Evolutionary conservation across 2,113 vertebrate genomes (phyloP), one percentile per base, ranked within the genome.

Genomic region (Microtus ochrogaster): DNA sequence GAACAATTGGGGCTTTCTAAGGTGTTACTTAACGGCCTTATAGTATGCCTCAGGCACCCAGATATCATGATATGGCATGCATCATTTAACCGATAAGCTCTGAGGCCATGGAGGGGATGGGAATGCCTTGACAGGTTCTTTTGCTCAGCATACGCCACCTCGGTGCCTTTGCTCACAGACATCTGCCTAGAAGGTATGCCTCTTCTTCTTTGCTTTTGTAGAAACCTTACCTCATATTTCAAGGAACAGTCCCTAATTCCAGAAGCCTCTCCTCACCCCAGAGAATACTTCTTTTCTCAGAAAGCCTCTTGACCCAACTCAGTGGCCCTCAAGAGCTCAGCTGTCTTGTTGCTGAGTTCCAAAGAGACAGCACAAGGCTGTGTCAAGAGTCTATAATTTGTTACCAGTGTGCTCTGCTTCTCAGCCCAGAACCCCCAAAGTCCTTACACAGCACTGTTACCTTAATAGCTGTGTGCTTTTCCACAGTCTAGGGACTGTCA

Each of bases 1-100:
- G 86, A 97, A 97, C 95, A 98, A 96, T 41, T 28, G 3, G 28
- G 0, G 6, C 28, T 92, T 97, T 97, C 93, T 96, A 68, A 47
- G 94, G 76, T 93, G 84, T 44, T 49, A 63, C 16, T 87, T 44
- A 77, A 92, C 95, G 91, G 55, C 78, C 26, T 7, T 1, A 78
- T 39, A 81, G 77, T 77, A 1, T 7, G 76, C 90, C 77, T 58
- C 26, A 76, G 55, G 66, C 6, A 90, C 79, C 44, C 91, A 79
- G 68, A 83, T 77, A 61, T 96, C 81, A 73, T 8, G 63, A n/a
- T 49, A 91, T 78, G 81, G 85, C 87, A 92, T 97, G 36, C n/a
- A 68, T 96, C 5, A 16, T 91, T 96, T 86, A 95, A 95, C 36
- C 66, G 36, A 84, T 92, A 65, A 95, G 77, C 28, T 77, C 73